Conservation (phyloP, 2,797 vertebrate species). For the Pipistrellus nathusii region DNA sequence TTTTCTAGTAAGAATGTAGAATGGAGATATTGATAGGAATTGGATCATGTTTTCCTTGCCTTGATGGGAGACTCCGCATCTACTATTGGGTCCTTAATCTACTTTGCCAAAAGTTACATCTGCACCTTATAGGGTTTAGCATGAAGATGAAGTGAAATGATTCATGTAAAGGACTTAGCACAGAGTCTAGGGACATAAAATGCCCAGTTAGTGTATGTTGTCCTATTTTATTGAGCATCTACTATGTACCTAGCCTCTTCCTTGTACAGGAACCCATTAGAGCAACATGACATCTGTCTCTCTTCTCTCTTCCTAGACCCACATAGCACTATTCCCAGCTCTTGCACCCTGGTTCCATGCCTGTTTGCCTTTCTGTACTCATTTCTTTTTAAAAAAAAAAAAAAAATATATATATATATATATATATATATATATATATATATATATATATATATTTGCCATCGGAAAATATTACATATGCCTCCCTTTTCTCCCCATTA, state of each 20-base stretch:
- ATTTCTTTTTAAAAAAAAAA: neutral
- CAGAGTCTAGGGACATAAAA: neutral
- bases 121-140: neutral
- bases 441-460: no score
- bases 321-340: neutral
- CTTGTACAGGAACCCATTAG: neutral
- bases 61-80: neutral
- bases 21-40: neutral
- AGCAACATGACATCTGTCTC: accelerated
- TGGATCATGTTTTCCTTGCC: neutral
- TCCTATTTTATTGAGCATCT: neutral
- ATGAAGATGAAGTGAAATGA: neutral
- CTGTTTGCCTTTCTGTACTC: neutral
- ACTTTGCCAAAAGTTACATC: neutral
- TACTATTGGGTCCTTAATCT: neutral
- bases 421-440: no score
- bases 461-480: no score
- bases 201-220: no score
- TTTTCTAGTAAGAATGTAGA: neutral
- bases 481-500: no score
- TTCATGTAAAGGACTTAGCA: neutral
- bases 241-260: no score
- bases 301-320: neutral
- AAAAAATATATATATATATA: no score
- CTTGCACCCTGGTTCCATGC: accelerated